Conservation (phyloP, 1,140 invertebrate species). For the Lordiphosa stackelbergi region DNA sequence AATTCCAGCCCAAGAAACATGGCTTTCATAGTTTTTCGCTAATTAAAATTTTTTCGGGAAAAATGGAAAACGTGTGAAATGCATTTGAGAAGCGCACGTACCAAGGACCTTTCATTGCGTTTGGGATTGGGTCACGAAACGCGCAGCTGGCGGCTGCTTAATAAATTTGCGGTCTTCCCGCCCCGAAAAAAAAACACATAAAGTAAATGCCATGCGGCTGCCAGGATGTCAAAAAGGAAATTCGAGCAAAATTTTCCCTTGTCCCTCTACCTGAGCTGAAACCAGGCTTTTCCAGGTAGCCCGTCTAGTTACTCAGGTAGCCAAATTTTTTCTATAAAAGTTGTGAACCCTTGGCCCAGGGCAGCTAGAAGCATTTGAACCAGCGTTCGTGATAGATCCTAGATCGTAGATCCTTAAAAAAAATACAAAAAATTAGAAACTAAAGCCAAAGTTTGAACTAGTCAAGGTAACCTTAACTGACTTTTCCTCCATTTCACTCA, state of each 20-base stretch:
- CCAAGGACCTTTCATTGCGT: conserved; percentile 14
- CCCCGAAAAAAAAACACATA: conserved; percentile 41
- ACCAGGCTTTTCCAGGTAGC: conserved; percentile 58
- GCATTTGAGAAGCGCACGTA: conserved; percentile 47
- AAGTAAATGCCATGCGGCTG: conserved; percentile 25
- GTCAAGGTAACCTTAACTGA: conserved; percentile 44
- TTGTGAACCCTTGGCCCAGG: conserved; percentile 1
- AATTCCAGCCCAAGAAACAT: conserved; percentile 25
- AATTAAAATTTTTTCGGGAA: conserved; percentile 46
- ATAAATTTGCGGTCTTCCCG: conserved; percentile 75
- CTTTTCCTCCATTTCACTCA: conserved; percentile 21
- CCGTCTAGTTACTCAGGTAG: conserved; percentile 32
- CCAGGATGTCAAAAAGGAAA: conserved; percentile 30
- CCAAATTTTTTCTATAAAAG: conserved; percentile 34
- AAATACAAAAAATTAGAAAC: conserved; percentile 1
- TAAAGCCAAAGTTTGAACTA: conserved; percentile 53
- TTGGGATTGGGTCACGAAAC: conserved; percentile 21
- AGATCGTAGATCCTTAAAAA: conserved; percentile 57
- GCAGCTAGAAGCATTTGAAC: conserved; percentile 58
- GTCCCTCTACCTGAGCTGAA: conserved; percentile 40
- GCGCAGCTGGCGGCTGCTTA: conserved; percentile 45
- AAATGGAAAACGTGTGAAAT: conserved; percentile 52
- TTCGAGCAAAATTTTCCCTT: conserved; percentile 45
- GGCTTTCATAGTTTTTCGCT: conserved; percentile 55
- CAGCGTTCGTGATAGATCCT: conserved; percentile 67